Conservation (phyloP, 2,797 vertebrate species). For the Emydoidea blandingii region DNA sequence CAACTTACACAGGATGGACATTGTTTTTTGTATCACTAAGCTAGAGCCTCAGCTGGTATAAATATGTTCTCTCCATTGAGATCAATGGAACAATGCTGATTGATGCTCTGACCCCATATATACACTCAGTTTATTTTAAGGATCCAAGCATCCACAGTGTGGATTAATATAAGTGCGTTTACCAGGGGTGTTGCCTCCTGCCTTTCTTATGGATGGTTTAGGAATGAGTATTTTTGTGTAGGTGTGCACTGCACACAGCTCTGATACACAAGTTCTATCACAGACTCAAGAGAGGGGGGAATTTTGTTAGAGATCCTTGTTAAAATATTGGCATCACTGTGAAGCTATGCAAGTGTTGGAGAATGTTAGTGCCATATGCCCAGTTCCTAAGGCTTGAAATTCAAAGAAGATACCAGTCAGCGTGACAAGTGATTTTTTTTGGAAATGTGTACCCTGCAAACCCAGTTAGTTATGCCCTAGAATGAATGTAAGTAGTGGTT, state of each 20-base stretch:
- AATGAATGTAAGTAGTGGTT: not conserved
- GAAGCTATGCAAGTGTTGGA: not conserved
- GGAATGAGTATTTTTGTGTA: not conserved
- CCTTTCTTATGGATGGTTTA: not conserved
- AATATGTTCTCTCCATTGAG: accelerated
- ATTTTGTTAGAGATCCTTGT: not conserved
- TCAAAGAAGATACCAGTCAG: not conserved
- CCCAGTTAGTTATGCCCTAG: not conserved
- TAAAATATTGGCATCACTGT: not conserved
- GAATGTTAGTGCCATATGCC: not conserved
- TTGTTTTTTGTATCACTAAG: accelerated
- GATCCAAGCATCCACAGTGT: not conserved
- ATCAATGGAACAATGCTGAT: not conserved
- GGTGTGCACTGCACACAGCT: not conserved
- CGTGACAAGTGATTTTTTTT: not conserved
- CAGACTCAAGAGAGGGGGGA: not conserved
- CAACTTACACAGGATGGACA: accelerated
- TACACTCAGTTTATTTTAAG: not conserved
- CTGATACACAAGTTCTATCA: accelerated
- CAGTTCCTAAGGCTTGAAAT: not conserved
- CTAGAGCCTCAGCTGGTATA: not conserved
- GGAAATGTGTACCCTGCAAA: not conserved
- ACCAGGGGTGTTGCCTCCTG: not conserved
- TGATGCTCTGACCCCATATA: not conserved
- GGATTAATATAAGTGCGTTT: not conserved